Evolutionary conservation across 2,888 invertebrate genomes (phyloP), one percentile per base, ranked within the genome.

Genomic region (Argyresthia goedartella): DNA sequence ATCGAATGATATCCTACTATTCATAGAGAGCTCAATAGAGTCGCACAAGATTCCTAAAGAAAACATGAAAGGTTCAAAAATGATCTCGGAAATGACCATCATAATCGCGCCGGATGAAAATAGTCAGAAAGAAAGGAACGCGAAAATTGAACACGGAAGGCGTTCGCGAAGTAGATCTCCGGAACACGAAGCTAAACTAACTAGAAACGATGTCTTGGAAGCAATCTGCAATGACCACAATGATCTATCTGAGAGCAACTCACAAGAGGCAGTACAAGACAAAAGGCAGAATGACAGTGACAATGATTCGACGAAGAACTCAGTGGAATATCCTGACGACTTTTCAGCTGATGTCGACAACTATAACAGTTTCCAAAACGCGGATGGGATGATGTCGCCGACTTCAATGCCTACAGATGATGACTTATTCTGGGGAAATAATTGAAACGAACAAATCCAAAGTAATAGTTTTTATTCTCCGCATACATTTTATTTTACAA

Each of bases 391-490:
- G 14, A 7, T 10, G 8, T 46, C 46, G n/a, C 46, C 46, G 4
- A n/a, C n/a, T 25, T 46, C 46, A 1, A 33, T 33, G 62, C 62
- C 6, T 36, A 39, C 3, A 60, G 63, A 14, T 75, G 74, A 80
- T 36, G 81, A 80, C 11, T 69, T 72, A 57, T 77, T 77, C 65
- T 84, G 85, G 84, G 25, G 74, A 76, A n/a, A 59, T 60, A 43
- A 49, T 13, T 33, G 42, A 55, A 67, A 69, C 59, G 35, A 69
- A 73, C 71, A 62, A 66, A 59, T 74, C 71, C 71, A 16, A 55
- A 71, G 67, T 75, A 71, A 76, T 79, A 72, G 76, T 81, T 79
- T 80, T 46, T 46, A 16, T 46, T 39, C 8, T 46, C 25, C 9
- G 75, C 76, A 78, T 68, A 73, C 72, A 73, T 64, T 57, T 54